These are phyloP conservation scores for Neodiprion lecontei DNA, from an alignment of 1,140 invertebrate genomes.

Conservation along the genomic window DNA sequence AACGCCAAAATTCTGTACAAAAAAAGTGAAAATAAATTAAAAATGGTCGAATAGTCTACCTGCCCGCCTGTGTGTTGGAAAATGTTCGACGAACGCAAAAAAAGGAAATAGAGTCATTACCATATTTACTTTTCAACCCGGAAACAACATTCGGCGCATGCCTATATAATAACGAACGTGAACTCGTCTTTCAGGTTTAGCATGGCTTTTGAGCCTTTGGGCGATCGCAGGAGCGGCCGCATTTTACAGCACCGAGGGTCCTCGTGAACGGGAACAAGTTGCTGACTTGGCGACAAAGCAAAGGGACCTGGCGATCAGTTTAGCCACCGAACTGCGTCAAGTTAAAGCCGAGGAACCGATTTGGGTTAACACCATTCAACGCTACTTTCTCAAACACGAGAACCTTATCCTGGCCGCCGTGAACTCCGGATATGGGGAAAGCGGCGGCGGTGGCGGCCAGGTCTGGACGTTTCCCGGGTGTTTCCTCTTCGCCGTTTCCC, in stretches of 20 bases:
- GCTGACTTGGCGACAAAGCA: constrained; percentile 59
- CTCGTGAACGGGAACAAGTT: constrained; percentile 62
- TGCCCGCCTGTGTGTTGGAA: too few species aligned
- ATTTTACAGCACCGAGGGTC: constrained; percentile 67
- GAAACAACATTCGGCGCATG: too few species aligned
- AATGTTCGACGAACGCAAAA: too few species aligned
- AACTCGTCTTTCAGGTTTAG: constrained; percentile 52
- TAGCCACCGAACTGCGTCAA: constrained; percentile 63
- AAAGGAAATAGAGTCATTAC: too few species aligned
- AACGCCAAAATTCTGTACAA: too few species aligned
- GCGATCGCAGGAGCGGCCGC: constrained; percentile 64
- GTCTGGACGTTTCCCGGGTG: constrained; percentile 71
- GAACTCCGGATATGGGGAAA: constrained; percentile 64
- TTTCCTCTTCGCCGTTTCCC: constrained; percentile 66
- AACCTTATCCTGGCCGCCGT: constrained; percentile 61
- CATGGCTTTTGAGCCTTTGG: constrained; percentile 64
- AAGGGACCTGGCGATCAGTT: constrained; percentile 58
- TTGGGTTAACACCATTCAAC: constrained; percentile 63
- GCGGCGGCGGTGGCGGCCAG: constrained; percentile 56
- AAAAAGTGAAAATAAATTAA: too few species aligned
- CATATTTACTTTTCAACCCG: too few species aligned
- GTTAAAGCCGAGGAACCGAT: constrained; percentile 54
- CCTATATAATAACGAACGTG: too few species aligned
- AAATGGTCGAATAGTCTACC: too few species aligned
- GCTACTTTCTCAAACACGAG: constrained; percentile 65